These are phyloP conservation scores for Gobio occitaniae DNA, from an alignment of 2,797 vertebrate species.

Conservation along the genomic window DNA sequence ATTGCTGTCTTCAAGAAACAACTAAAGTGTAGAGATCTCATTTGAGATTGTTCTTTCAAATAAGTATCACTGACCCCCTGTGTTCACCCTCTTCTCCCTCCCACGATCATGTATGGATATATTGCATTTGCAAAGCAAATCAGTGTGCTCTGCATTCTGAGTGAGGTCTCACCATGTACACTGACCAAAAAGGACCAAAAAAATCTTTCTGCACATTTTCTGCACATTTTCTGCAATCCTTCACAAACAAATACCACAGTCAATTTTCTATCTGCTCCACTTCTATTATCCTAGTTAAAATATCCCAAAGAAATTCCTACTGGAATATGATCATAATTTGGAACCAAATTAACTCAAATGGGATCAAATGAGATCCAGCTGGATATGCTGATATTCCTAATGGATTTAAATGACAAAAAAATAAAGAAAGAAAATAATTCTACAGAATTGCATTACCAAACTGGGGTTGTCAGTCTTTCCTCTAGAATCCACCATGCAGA, in stretches of 20 bases:
- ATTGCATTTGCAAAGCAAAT: background rate
- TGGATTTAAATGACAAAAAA: background rate
- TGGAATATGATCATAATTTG: background rate
- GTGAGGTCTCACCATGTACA: background rate
- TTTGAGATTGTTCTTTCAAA: background rate
- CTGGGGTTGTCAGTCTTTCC: background rate
- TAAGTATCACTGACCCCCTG: background rate
- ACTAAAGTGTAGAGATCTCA: too few relatives aligned
- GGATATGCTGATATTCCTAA: background rate
- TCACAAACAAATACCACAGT: background rate
- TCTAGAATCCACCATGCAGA: background rate
- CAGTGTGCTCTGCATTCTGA: background rate
- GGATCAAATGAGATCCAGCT: background rate
- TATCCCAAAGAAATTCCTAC: background rate
- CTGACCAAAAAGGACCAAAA: background rate
- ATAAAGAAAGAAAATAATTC: background rate
- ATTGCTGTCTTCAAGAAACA: too few relatives aligned
- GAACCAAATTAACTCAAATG: background rate
- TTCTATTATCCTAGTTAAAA: background rate
- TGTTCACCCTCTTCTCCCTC: background rate
- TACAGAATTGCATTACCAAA: background rate
- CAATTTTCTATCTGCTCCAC: background rate
- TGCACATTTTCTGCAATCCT: background rate
- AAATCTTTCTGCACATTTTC: background rate
- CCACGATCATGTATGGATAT: background rate